These are phyloP conservation scores for Oryctolagus cuniculus DNA, from an alignment of 2,113 vertebrate species.

Conservation along the genomic window DNA sequence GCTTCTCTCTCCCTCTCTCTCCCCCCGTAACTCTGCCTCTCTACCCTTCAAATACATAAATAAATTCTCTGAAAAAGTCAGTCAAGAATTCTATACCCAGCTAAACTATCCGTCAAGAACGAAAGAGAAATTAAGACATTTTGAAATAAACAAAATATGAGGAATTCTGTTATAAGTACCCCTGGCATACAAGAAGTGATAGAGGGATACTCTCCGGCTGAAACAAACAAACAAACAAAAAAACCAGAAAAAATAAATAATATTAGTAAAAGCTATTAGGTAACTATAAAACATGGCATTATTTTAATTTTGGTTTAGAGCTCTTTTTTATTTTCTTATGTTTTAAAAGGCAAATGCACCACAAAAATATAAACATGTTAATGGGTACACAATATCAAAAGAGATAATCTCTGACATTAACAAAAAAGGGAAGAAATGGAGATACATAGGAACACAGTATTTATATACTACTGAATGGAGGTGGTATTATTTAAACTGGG, in stretches of 20 bases:
- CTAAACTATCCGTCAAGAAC: background rate
- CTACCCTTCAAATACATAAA: no score
- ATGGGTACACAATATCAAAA: background rate
- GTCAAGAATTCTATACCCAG: background rate
- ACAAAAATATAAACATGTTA: background rate
- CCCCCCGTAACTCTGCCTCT: no score
- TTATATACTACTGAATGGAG: background rate
- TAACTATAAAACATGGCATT: background rate
- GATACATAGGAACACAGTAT: background rate
- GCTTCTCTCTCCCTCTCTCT: no score
- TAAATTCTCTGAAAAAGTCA: background rate
- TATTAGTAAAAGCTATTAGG: background rate
- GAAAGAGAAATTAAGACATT: conserved; percentile 5
- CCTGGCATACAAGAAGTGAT: background rate
- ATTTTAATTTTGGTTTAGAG: background rate
- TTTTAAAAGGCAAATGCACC: background rate
- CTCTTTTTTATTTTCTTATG: background rate
- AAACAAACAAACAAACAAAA: background rate
- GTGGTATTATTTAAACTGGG: background rate
- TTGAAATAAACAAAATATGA: conserved; percentile 20
- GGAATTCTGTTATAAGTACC: background rate
- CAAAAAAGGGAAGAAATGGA: background rate
- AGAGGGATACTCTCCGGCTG: background rate
- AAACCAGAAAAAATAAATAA: background rate
- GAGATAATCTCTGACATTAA: background rate